These are phyloP conservation scores for Archips crataeganus DNA, from an alignment of 2,888 invertebrate species.

Conservation along the genomic window DNA sequence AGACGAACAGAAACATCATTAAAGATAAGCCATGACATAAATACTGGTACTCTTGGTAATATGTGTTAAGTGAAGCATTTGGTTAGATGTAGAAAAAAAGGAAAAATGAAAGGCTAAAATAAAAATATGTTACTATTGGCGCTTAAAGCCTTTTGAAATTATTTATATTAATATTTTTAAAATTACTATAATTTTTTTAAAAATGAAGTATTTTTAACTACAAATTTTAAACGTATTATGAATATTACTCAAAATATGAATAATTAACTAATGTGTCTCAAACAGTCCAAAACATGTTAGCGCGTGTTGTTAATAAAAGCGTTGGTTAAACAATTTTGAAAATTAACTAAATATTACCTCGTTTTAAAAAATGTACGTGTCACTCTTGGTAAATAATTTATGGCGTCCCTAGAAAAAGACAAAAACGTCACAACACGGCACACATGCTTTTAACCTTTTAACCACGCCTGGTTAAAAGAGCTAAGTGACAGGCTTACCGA, in stretches of 20 bases:
- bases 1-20: too few relatives aligned
- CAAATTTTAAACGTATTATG: too few relatives aligned
- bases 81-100: slow-evolving; percentile 2
- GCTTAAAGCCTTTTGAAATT: neutral
- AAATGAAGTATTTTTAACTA: too few relatives aligned
- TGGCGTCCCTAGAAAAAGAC: slow-evolving; percentile 89
- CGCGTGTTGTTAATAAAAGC: slow-evolving; percentile 45
- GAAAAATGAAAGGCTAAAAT: too few relatives aligned
- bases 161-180: neutral
- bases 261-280: neutral
- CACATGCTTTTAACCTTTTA: slow-evolving; percentile 57
- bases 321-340: slow-evolving; percentile 61
- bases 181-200: too few relatives aligned
- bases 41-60: slow-evolving; percentile 36
- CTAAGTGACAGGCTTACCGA: neutral
- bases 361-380: slow-evolving; percentile 94
- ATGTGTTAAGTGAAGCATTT: slow-evolving; percentile 46
- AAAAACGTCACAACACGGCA: slow-evolving; percentile 74
- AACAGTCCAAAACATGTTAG: slow-evolving; percentile 27
- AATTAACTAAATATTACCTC: slow-evolving; percentile 69
- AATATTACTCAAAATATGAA: too few relatives aligned
- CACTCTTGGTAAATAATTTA: slow-evolving; percentile 88
- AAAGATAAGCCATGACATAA: neutral
- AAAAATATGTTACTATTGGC: neutral
- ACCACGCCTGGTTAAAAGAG: neutral